These are phyloP conservation scores for Spinus olivaceus DNA, from an alignment of 2,797 vertebrate species.

Conservation along the genomic window DNA sequence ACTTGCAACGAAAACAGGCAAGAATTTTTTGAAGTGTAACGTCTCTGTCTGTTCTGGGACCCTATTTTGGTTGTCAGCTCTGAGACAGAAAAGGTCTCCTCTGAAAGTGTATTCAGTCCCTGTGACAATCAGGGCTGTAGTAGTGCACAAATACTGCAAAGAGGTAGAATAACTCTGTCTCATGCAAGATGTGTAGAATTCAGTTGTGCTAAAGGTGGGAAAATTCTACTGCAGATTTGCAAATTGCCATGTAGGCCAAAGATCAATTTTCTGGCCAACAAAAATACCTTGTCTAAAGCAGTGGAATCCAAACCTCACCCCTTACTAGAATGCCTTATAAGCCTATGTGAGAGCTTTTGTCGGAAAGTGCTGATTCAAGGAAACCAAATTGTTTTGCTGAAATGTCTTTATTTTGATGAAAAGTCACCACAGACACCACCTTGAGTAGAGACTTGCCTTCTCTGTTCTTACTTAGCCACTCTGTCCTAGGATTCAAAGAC, in stretches of 20 bases:
- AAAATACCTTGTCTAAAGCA: background rate
- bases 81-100: background rate
- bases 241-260: background rate
- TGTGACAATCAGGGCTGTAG: background rate
- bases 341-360: background rate
- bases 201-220: background rate
- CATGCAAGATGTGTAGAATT: background rate
- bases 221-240: background rate
- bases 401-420: constrained; percentile 23
- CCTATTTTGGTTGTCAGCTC: background rate
- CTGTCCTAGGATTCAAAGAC: background rate
- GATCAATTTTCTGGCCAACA: background rate
- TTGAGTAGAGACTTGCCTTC: background rate
- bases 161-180: background rate
- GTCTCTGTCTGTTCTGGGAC: background rate
- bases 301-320: background rate
- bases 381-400: constrained; percentile 56
- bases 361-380: constrained; percentile 48
- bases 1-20: background rate
- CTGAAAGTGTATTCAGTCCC: background rate
- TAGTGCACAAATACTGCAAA: background rate
- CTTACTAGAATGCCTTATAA: constrained; percentile 22
- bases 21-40: background rate
- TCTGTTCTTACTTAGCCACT: background rate
- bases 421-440: background rate